Conservation (phyloP, 2,888 invertebrate species). For the Dinocampus coccinellae region DNA sequence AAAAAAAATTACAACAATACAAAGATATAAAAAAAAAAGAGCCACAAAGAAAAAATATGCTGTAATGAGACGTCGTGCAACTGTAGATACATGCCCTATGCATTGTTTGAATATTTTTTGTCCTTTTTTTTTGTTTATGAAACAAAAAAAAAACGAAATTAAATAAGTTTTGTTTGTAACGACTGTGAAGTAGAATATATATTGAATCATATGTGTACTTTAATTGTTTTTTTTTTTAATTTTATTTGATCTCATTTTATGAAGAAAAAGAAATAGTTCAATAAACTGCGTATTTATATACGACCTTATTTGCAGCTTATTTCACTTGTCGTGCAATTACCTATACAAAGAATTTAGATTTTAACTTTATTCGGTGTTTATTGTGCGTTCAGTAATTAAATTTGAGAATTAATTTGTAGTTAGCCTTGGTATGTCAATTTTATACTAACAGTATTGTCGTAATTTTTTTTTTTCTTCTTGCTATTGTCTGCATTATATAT, state of each 20-base stretch:
- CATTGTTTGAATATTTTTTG: constrained; percentile 24
- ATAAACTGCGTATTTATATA: constrained; percentile 51
- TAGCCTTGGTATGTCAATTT: not conserved
- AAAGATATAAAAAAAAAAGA: constrained; percentile 23
- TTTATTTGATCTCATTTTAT: constrained; percentile 48
- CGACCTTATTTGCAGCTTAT: constrained; percentile 40
- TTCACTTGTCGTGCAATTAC: constrained; percentile 40
- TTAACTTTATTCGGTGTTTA: not conserved
- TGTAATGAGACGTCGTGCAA: constrained; percentile 34
- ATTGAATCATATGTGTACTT: constrained; percentile 40
- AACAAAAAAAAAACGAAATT: constrained; percentile 18
- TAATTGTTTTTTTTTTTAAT: constrained; percentile 40
- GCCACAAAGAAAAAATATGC: constrained; percentile 4
- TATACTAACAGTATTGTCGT: constrained; percentile 5
- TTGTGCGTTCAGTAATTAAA: not conserved
- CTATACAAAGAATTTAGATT: constrained; percentile 8
- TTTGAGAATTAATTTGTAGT: not conserved
- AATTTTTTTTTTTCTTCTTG: constrained; percentile 5
- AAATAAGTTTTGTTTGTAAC: constrained; percentile 38
- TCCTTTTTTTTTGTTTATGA: constrained; percentile 30
- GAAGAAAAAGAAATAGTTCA: constrained; percentile 42
- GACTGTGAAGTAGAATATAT: constrained; percentile 43
- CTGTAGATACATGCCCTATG: constrained; percentile 34
- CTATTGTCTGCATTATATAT: not conserved
- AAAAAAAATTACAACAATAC: constrained; percentile 8